Conservation (phyloP, 2,888 invertebrate species). For the Volucella inflata region DNA sequence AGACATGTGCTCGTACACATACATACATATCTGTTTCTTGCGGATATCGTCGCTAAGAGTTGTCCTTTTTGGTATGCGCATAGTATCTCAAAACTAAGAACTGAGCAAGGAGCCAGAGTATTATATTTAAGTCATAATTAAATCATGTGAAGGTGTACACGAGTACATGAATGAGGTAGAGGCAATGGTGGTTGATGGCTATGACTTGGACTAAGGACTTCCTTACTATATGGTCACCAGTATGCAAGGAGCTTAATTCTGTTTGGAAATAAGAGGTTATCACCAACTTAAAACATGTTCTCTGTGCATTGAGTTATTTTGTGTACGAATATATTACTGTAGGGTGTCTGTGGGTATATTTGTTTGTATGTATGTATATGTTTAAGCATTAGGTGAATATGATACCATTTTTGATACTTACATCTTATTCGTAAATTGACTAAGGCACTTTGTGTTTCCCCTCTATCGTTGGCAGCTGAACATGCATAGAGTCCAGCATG, state of each 20-base stretch:
- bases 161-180: background rate
- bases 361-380: constrained; percentile 6
- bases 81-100: background rate
- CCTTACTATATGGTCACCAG: constrained; percentile 27
- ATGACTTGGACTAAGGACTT: background rate
- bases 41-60: constrained; percentile 11
- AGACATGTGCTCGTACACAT: background rate
- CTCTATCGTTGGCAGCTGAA: constrained; percentile 91
- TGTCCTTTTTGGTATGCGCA: constrained; percentile 17
- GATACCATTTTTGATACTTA: constrained; percentile 85
- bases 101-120: constrained; percentile 15
- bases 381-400: background rate
- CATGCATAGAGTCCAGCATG: constrained; percentile 94
- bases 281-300: constrained; percentile 5
- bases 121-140: constrained; percentile 47
- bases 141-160: constrained; percentile 47
- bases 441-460: constrained; percentile 91
- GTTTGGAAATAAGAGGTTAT: constrained; percentile 37
- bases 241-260: background rate
- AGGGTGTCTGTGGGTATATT: background rate
- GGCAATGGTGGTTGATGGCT: background rate
- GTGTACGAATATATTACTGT: background rate
- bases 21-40: background rate
- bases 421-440: constrained; percentile 92
- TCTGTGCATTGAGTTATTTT: background rate